A percentile compares a stretch with the other conserved stretches of the same genome.
phyloP scores from a whole-genome alignment of 1,140 invertebrate genomes.

The Amyelois transitella region DNA sequence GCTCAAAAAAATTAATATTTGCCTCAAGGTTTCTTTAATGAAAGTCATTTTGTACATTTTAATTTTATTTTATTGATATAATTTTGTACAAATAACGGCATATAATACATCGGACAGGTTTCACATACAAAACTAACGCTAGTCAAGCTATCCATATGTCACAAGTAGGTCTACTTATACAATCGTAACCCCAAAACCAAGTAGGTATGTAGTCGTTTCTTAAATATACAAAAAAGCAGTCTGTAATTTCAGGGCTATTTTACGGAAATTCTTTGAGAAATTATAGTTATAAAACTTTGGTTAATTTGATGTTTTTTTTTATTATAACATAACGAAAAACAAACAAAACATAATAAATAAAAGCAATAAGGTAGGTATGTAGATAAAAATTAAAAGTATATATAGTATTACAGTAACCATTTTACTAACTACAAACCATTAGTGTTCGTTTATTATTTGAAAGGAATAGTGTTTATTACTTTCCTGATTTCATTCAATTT shows the following conservation, averaged over 20 bases:
- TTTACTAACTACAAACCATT: too few relatives aligned
- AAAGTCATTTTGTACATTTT: conserved; percentile 9
- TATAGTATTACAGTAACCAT: not conserved
- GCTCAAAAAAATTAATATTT: too few relatives aligned
- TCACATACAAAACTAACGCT: conserved; percentile 74
- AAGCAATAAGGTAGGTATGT: not conserved
- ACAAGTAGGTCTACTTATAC: conserved; percentile 41
- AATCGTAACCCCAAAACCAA: not conserved
- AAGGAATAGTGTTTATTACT: too few relatives aligned
- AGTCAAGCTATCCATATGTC: conserved; percentile 62
- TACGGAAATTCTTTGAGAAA: too few relatives aligned
- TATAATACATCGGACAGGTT: conserved; percentile 73
- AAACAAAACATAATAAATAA: too few relatives aligned
- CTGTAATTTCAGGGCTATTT: too few relatives aligned
- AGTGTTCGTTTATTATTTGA: too few relatives aligned
- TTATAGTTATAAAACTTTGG: too few relatives aligned
- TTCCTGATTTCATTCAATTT: too few relatives aligned
- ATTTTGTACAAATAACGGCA: conserved; percentile 74
- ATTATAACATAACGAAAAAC: too few relatives aligned
- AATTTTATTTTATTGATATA: conserved; percentile 68
- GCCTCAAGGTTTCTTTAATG: not conserved
- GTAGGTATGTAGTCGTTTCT: not conserved
- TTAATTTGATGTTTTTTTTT: too few relatives aligned
- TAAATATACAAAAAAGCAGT: not conserved
- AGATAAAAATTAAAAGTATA: not conserved